These are phyloP conservation scores for Drosophila merina DNA, from an alignment of 2,888 invertebrate genomes.

Conservation along the genomic window DNA sequence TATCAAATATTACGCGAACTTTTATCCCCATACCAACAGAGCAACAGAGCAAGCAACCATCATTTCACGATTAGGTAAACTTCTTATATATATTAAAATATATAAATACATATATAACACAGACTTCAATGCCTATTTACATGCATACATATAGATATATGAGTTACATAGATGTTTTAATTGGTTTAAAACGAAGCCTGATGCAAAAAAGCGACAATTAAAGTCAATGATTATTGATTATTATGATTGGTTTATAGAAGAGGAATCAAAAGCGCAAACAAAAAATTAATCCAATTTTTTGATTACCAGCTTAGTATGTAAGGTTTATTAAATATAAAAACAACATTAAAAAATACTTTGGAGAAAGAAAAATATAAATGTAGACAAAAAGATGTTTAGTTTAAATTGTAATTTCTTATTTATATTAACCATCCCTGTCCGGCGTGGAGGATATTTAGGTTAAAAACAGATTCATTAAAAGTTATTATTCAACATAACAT, in stretches of 20 bases:
- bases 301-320: slow-evolving; percentile 56
- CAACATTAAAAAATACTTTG: slow-evolving; percentile 49
- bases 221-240: slow-evolving; percentile 52
- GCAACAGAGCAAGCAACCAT: slow-evolving; percentile 29
- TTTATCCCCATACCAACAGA: slow-evolving; percentile 19
- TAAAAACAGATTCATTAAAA: slow-evolving; percentile 13
- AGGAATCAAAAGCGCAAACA: slow-evolving; percentile 37
- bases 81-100: slow-evolving; percentile 16
- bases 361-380: slow-evolving; percentile 69
- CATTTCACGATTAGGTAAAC: slow-evolving; percentile 32
- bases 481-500: slow-evolving; percentile 11
- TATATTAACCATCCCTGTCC: background rate
- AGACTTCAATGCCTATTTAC: slow-evolving; percentile 19
- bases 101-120: slow-evolving; percentile 23
- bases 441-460: background rate
- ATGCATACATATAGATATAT: slow-evolving; percentile 29
- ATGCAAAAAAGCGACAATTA: slow-evolving; percentile 34
- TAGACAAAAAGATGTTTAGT: slow-evolving; percentile 43
- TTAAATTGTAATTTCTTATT: slow-evolving; percentile 2
- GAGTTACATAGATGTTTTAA: slow-evolving; percentile 48
- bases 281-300: slow-evolving; percentile 52
- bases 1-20: slow-evolving; percentile 9
- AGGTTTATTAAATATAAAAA: slow-evolving; percentile 46
- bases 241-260: slow-evolving; percentile 65
- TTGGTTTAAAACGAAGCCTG: slow-evolving; percentile 42